Base-by-base conservation (phyloP, 2,113 vertebrate genomes). In the Paratilapia polleni region DNA sequence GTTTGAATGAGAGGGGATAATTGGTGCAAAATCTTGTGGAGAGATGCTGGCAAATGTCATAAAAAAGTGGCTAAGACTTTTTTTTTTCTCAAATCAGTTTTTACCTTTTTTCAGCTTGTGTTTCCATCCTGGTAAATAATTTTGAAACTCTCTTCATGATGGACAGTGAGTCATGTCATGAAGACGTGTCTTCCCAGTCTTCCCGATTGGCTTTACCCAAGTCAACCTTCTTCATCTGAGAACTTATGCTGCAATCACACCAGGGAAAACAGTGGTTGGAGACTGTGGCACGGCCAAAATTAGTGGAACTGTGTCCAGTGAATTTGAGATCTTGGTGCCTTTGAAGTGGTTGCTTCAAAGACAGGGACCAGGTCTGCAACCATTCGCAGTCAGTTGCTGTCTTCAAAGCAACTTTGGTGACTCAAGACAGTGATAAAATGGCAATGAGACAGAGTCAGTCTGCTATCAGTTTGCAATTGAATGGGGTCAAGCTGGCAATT, bases 341-440 rank as follows among this genome's bases (percentile, higher is more conserved):
- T 66, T 43, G 13, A 43, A 0, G 24, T 17, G 24, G 38, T 41
- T 43, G 4, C 22, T 17, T 66, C 15, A 13, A 66, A 66, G 38
- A 43, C 43, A 36, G 63, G 36, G n/a, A 43, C n/a, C 13, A 43
- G n/a, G 8, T 24, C 28, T 31, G 28, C 28, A 31, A 31, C 28
- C 28, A 31, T 4, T 31, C 4, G 28, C 28, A 4, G 4, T 31
- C 28, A 31, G 28, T 31, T 31, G 2, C 28, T 4, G 4, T 31
- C 38, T 38, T 66, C 38, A 41, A 41, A 41, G 10, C 3, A 8
- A 41, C 10, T 41, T 1, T 66, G 38, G 38, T 17, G 14, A 13
- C 3, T 43, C 1, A 0, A 41, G 13, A 64, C 8, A n/a, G 0
- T n/a, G 22, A 4, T 3, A 22, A 64, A 31, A 64, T 20, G 38